A percentile compares a stretch with the other conserved stretches of the same genome.
phyloP scores from a whole-genome alignment of 2,888 invertebrate genomes.

The Asteroscopus sphinx region DNA sequence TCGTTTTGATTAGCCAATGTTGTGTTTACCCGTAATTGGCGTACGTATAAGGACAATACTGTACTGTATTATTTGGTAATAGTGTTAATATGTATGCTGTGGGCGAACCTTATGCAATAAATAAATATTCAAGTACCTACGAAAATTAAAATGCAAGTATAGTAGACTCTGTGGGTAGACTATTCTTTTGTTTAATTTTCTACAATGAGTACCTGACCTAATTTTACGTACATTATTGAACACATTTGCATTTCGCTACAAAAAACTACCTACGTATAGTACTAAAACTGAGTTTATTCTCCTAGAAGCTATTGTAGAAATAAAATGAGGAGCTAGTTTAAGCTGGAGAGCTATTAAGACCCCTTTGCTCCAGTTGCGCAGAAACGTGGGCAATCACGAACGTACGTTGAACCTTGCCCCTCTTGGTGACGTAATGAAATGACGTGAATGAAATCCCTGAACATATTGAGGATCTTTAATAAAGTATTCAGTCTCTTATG shows the following conservation, averaged over 20 bases:
- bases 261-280: constrained; percentile 14
- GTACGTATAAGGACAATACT: too few species aligned
- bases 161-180: too few species aligned
- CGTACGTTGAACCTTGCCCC: constrained; percentile 41
- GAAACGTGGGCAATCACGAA: constrained; percentile 38
- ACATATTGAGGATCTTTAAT: constrained; percentile 25
- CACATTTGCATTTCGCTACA: constrained; percentile 11
- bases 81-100: too few species aligned
- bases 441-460: constrained; percentile 26
- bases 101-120: too few species aligned
- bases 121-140: too few species aligned
- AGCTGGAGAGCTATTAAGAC: constrained; percentile 15
- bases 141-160: too few species aligned
- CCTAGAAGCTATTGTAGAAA: constrained; percentile 18
- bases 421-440: constrained; percentile 34
- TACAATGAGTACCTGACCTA: constrained; percentile 32
- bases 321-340: constrained; percentile 21
- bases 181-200: constrained; percentile 33
- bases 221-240: constrained; percentile 27
- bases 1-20: too few species aligned
- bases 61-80: too few species aligned
- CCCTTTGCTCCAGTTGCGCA: constrained; percentile 33
- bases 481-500: constrained; percentile 8
- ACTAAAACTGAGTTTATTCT: constrained; percentile 22
- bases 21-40: too few species aligned